phyloP scores from a whole-genome alignment of 2,888 invertebrate species.

The Athetis lepigone region DNA sequence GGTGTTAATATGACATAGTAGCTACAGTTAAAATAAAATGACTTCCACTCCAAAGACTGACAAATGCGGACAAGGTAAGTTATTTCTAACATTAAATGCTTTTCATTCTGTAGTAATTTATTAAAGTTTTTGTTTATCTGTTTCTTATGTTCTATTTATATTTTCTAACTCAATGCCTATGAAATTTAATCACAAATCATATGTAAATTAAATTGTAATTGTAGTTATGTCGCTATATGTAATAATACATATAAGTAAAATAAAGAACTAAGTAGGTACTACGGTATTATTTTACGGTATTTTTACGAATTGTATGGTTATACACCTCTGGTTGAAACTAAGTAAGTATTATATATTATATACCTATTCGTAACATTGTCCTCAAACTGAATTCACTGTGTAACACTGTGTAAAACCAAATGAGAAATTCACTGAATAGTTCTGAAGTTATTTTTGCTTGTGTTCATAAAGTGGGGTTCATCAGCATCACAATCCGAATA shows the following conservation, averaged over 20 bases:
- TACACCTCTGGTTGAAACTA: neutral
- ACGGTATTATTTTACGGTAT: slow-evolving; percentile 7
- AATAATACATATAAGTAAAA: neutral
- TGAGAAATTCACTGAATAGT: slow-evolving; percentile 6
- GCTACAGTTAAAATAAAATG: slow-evolving; percentile 78
- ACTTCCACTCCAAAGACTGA: slow-evolving; percentile 89
- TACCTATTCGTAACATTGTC: slow-evolving; percentile 17
- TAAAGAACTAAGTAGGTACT: slow-evolving; percentile 1
- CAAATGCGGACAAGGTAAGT: slow-evolving; percentile 88
- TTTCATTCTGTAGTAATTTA: slow-evolving; percentile 53
- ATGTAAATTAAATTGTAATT: slow-evolving; percentile 29
- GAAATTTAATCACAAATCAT: slow-evolving; percentile 16
- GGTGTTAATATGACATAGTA: slow-evolving; percentile 84
- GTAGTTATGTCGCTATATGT: neutral
- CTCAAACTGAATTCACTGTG: slow-evolving; percentile 13
- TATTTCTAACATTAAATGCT: slow-evolving; percentile 70
- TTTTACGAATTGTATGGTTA: slow-evolving; percentile 24
- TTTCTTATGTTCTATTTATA: slow-evolving; percentile 57
- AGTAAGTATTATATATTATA: too few species aligned
- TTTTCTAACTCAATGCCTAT: slow-evolving; percentile 46
- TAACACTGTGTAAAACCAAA: neutral
- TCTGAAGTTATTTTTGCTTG: slow-evolving; percentile 7
- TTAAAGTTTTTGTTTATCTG: slow-evolving; percentile 53
- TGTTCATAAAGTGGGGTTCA: neutral
- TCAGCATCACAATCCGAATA: neutral